Evolutionary conservation across 2,797 vertebrate genomes (phyloP).

Genomic region (Falco concolor): DNA sequence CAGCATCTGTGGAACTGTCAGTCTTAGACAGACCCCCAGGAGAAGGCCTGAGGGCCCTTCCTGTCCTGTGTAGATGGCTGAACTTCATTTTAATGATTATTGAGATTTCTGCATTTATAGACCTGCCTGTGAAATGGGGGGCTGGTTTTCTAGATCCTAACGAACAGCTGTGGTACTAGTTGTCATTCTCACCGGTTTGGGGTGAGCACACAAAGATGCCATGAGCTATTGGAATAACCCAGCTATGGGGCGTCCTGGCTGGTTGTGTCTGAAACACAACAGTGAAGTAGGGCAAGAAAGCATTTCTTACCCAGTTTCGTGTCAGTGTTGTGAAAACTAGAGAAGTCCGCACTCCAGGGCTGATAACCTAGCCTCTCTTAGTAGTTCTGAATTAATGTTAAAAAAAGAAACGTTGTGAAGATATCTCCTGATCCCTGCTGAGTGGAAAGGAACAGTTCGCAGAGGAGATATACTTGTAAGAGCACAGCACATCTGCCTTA

Average conservation of each 20-base stretch:
- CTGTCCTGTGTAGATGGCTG: not conserved
- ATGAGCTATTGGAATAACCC: not conserved
- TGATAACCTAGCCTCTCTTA: not conserved
- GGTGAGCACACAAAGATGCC: not conserved
- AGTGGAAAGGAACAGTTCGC: conserved; percentile 15
- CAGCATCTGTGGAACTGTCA: conserved; percentile 6
- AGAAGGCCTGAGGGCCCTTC: not conserved
- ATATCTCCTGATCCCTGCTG: not conserved
- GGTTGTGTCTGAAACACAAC: not conserved
- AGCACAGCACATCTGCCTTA: not conserved
- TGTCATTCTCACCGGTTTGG: not conserved
- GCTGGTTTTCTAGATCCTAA: not conserved
- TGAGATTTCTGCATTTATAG: not conserved
- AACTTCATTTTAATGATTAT: not conserved
- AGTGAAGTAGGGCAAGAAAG: not conserved
- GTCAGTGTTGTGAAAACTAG: not conserved
- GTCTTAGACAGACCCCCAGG: not conserved
- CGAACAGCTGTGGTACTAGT: not conserved
- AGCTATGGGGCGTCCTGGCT: not conserved
- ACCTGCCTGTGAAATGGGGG: not conserved
- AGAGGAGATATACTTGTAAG: not conserved
- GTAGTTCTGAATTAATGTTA: not conserved
- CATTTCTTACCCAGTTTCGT: not conserved
- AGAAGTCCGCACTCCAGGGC: not conserved
- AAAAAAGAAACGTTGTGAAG: not conserved